Evolutionary conservation across 2,797 vertebrate species (phyloP).

Genomic region (Hydrolagus colliei): DNA sequence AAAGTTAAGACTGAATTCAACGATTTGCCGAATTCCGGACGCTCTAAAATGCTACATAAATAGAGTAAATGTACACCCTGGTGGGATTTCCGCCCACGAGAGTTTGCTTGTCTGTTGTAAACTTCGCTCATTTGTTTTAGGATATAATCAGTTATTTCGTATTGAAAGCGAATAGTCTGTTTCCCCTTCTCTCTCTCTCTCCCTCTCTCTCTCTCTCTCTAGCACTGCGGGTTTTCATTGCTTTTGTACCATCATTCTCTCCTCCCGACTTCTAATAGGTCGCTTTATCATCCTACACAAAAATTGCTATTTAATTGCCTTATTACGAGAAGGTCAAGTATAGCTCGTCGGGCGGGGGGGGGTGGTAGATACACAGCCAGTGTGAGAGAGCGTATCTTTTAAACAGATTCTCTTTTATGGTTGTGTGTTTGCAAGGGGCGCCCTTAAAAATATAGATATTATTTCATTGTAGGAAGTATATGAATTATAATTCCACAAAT

Average conservation of each 20-base stretch:
- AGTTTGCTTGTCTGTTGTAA: no score
- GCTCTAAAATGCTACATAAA: no score
- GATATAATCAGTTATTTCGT: background rate
- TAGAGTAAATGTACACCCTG: no score
- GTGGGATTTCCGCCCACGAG: no score
- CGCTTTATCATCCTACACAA: constrained; percentile 14
- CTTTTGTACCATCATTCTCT: background rate
- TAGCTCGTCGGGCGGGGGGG: background rate
- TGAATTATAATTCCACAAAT: background rate
- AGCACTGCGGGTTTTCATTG: background rate
- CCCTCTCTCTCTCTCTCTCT: background rate
- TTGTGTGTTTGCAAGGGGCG: background rate
- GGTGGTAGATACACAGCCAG: no score
- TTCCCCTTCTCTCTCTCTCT: background rate
- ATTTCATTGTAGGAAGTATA: background rate
- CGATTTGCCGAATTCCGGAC: no score
- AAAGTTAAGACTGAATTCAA: no score
- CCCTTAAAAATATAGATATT: no score
- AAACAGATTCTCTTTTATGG: background rate
- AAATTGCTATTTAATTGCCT: constrained; percentile 30
- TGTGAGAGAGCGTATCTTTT: background rate
- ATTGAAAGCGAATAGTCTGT: background rate
- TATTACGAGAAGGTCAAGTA: constrained; percentile 31
- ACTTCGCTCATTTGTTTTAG: no score
- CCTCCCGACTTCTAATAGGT: background rate